A percentile compares a stretch with the other conserved stretches of the same genome.
Conservation (phyloP, 1,140 invertebrate genomes). For the Drosophila saltans region DNA sequence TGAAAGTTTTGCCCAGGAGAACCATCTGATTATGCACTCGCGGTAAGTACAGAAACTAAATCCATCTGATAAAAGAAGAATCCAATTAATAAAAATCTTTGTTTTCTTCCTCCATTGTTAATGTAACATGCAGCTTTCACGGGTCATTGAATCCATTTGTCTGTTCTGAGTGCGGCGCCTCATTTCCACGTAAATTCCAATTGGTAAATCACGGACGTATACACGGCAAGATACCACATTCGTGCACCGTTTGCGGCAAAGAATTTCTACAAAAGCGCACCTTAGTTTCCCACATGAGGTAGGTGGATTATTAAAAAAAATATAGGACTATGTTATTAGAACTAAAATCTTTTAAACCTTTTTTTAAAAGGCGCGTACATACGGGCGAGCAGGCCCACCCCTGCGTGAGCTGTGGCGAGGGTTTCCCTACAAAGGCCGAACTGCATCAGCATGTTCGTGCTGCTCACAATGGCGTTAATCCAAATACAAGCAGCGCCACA, state of each 20-base stretch:
- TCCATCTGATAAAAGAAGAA: neutral
- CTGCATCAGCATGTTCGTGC: slow-evolving; percentile 88
- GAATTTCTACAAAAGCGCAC: slow-evolving; percentile 93
- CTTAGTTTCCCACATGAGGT: slow-evolving; percentile 90
- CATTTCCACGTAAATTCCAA: slow-evolving; percentile 92
- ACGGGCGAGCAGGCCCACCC: slow-evolving; percentile 87
- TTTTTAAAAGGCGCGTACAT: slow-evolving; percentile 82
- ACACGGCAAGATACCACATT: slow-evolving; percentile 91
- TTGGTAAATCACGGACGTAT: slow-evolving; percentile 91
- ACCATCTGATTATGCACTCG: slow-evolving; percentile 91
- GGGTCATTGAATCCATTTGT: slow-evolving; percentile 92
- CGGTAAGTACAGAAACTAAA: slow-evolving; percentile 70
- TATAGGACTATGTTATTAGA: no score
- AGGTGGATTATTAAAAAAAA: neutral
- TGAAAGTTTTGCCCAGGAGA: slow-evolving; percentile 93
- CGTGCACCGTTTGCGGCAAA: slow-evolving; percentile 91
- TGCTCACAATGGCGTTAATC: slow-evolving; percentile 83
- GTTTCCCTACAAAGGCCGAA: slow-evolving; percentile 88
- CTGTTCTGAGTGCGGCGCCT: slow-evolving; percentile 91
- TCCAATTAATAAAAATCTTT: neutral
- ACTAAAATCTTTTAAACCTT: neutral
- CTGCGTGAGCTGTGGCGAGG: slow-evolving; percentile 90
- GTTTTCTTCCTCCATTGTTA: no score
- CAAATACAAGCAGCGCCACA: slow-evolving; percentile 83
- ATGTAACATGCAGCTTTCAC: slow-evolving; percentile 85